Evolutionary conservation across 1,140 invertebrate species (phyloP).

Genomic region (Temnothorax curvispinosus): DNA sequence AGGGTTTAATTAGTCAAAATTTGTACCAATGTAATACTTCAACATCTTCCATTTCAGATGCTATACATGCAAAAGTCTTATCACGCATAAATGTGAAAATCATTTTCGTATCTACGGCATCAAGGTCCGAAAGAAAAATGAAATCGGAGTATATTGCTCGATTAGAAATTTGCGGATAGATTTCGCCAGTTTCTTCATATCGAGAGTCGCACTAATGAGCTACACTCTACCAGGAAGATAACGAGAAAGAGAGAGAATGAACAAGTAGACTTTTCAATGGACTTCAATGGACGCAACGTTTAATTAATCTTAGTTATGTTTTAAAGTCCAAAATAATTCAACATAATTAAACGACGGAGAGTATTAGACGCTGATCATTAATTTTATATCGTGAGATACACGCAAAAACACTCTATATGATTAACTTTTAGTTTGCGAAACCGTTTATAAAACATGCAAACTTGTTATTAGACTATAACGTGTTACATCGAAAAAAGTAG

Average conservation of each 20-base stretch:
- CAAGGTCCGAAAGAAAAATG: background rate
- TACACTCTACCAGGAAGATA: background rate
- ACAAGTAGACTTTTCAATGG: background rate
- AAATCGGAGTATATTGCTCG: background rate
- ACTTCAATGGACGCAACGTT: background rate
- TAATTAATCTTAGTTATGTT: conserved; percentile 1
- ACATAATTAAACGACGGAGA: background rate
- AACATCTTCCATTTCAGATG: background rate
- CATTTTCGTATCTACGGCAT: background rate
- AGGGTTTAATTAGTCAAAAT: background rate
- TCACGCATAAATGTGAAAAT: background rate
- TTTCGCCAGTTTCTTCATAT: conserved; percentile 21
- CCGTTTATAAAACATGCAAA: background rate
- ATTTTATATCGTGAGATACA: background rate
- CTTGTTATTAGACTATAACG: background rate
- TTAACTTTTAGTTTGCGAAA: background rate
- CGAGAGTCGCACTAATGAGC: background rate
- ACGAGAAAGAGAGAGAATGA: background rate
- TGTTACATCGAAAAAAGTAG: background rate
- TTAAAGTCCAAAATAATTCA: background rate
- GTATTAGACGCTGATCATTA: background rate
- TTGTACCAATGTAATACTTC: background rate
- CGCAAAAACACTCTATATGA: background rate
- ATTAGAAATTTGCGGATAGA: background rate
- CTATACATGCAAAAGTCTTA: background rate